phyloP scores from a whole-genome alignment of 2,888 invertebrate species.

The Branchipolynoe longqiensis region DNA sequence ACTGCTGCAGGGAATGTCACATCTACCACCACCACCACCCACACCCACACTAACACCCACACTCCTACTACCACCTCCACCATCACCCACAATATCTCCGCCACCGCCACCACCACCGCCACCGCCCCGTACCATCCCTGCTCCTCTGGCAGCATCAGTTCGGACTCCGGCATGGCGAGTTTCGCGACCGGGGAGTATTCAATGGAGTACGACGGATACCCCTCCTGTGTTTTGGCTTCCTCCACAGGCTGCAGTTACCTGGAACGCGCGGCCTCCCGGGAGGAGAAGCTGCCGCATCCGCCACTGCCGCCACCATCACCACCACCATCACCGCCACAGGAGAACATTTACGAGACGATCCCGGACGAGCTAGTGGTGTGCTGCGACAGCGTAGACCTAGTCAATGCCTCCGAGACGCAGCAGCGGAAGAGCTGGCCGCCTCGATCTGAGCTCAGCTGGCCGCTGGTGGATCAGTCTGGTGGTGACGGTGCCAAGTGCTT shows the following conservation, averaged over 20 bases:
- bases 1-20: too few species aligned
- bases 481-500: not conserved
- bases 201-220: conserved; percentile 24
- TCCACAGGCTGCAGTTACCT: too few species aligned
- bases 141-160: conserved; percentile 37
- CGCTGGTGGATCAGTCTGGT: too few species aligned
- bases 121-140: conserved; percentile 1
- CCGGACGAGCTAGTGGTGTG: conserved; percentile 25
- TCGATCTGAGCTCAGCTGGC: too few species aligned
- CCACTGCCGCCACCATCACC: not conserved
- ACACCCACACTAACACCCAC: too few species aligned
- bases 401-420: too few species aligned
- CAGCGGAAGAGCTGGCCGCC: not conserved
- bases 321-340: not conserved
- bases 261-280: too few species aligned
- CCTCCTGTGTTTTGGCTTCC: not conserved
- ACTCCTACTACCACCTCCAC: too few species aligned
- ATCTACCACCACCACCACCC: too few species aligned
- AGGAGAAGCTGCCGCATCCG: not conserved
- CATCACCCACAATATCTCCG: too few species aligned
- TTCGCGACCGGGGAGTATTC: conserved; percentile 51
- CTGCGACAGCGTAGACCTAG: not conserved
- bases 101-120: too few species aligned
- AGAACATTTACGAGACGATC: conserved; percentile 57
- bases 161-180: conserved; percentile 48